Percentiles rank a stretch among this genome's conserved stretches.
Evolutionary conservation across 1,140 invertebrate genomes (phyloP).

Genomic region (Magallana ariakensis): DNA sequence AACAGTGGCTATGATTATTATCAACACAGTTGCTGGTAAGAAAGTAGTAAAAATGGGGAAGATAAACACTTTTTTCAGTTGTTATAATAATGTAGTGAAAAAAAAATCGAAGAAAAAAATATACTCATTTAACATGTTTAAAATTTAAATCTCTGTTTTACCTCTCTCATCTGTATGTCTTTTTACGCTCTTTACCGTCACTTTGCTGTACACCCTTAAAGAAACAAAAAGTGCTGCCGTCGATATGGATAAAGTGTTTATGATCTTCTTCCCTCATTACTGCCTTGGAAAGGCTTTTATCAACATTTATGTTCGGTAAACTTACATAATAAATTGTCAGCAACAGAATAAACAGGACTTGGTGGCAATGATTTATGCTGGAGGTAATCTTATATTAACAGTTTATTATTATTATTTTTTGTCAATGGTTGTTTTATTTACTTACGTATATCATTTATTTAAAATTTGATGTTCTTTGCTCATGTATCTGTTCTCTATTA

Average conservation of each 20-base stretch:
- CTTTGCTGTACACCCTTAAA: neutral
- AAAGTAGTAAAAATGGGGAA: too few relatives aligned
- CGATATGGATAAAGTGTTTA: slow-evolving; percentile 50
- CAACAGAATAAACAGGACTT: neutral
- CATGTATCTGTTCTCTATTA: too few relatives aligned
- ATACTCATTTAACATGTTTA: too few relatives aligned
- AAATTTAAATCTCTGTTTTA: neutral
- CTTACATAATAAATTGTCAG: neutral
- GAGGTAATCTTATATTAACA: too few relatives aligned
- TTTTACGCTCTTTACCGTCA: neutral
- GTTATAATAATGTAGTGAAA: too few relatives aligned
- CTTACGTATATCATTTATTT: too few relatives aligned
- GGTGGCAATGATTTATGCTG: too few relatives aligned
- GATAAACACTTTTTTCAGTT: too few relatives aligned
- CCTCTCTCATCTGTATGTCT: neutral
- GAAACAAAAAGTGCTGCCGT: slow-evolving; percentile 25
- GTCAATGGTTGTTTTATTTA: too few relatives aligned
- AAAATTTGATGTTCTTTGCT: too few relatives aligned
- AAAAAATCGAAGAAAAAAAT: too few relatives aligned
- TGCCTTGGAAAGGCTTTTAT: slow-evolving; percentile 49
- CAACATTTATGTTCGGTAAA: slow-evolving; percentile 49
- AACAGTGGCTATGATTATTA: slow-evolving; percentile 54
- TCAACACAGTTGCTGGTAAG: slow-evolving; percentile 57
- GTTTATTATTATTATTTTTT: too few relatives aligned
- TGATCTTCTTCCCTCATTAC: slow-evolving; percentile 57